Evolutionary conservation across 2,113 vertebrate genomes (phyloP), one percentile per base, ranked within the genome.

Genomic region (Chamaea fasciata): DNA sequence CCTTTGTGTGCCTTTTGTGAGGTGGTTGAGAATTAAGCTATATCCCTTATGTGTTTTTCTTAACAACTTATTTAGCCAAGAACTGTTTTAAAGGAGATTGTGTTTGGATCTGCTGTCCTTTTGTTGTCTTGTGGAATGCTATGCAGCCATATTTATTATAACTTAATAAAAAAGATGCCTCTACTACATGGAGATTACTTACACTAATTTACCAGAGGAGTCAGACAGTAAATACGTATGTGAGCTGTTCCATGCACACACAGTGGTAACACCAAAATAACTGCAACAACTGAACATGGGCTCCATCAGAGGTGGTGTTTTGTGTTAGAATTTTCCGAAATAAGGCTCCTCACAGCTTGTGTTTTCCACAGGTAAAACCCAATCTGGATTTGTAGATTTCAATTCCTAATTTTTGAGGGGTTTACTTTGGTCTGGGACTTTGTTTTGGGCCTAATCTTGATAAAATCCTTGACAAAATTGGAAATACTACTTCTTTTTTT

Each of bases 401-500:
- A 15, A 33, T 56, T 76, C 12, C 18, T 49, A 2, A 18, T 52
- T 77, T 59, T 59, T 15, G 30, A 0, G 0, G 2, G 18, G 3
- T 62, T 94, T 41, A 18, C 28, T 73, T 86, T 89, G 64, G 7
- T 30, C 28, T 49, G 18, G 42, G 33, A 13, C 52, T 95, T 92
- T 56, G 21, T 52, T 94, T 82, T 60, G 52, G 27, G 49, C 5
- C 41, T 21, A 7, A 44, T 77, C 35, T 39, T 78, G 39, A 55
- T 15, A 56, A 10, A 56, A 13, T 62, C 13, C 9, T 20, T 55
- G 33, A 20, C 18, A 52, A 70, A 79, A 47, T 39, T 46, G 44
- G 16, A 46, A 57, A 31, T 68, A 7, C 2, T 15, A 4, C 5
- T 27, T n/a, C n/a, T n/a, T n/a, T n/a, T n/a, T n/a, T n/a, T n/a